Evolutionary conservation across 1,140 invertebrate genomes (phyloP), one percentile per base, ranked within the genome.

Genomic region (Epicauta chinensis): DNA sequence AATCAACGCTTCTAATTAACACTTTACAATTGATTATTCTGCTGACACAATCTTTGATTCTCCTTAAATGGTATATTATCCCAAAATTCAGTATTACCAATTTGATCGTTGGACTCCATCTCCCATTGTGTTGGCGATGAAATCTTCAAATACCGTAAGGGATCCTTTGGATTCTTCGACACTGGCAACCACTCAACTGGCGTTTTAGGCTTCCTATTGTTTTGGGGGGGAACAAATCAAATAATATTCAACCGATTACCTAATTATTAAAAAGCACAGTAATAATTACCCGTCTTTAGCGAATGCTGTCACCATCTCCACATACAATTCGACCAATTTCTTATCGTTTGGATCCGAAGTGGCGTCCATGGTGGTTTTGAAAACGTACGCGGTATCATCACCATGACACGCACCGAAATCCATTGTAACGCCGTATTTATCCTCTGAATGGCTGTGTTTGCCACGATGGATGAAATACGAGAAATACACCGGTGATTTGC

Each of bases 401-500:
- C 47, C 63, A 55, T 67, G 65, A 3, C 60, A 59, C 16, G 56
- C 53, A 12, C 58, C 65, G 45, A 61, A 55, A 46, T 65, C 46
- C 16, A 41, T 45, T 35, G 43, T 55, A 16, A 35, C 50, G 1
- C 51, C 32, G 3, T 52, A 49, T 40, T 51, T 41, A 14, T 39
- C 7, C 30, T 63, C 57, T 0, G 59, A 61, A 44, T 52, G 55
- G 39, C 63, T 65, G 17, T 61, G 53, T 7, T 46, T 36, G 1
- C 65, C 65, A 55, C 58, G 71, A 51, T 79, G 82, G 2, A 68
- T 58, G 56, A 78, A 84, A 11, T 72, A 66, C 58, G 83, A 82
- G 63, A 77, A 71, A 67, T 78, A 81, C 2, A 82, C 75, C 0
- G 81, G 77, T 51, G 76, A 75, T 10, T 73, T 66, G 17, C 74